A percentile compares a stretch with the other conserved stretches of the same genome.
Conservation (phyloP, 2,888 invertebrate genomes). For the Caenorhabditis panamensis region DNA sequence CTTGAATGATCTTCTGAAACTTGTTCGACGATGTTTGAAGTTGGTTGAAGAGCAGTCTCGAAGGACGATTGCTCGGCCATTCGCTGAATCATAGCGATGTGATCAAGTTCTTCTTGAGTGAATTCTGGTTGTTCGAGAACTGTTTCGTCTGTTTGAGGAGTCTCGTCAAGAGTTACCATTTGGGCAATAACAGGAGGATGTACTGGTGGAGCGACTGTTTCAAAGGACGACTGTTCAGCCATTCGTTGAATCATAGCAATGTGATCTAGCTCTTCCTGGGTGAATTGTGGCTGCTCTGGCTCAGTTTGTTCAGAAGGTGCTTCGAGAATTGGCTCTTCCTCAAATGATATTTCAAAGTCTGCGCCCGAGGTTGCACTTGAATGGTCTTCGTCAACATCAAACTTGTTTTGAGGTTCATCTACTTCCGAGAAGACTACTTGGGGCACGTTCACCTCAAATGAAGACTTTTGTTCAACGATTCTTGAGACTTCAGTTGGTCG, state of each 20-base stretch:
- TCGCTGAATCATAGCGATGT: slow-evolving; percentile 60
- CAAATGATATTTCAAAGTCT: slow-evolving; percentile 19
- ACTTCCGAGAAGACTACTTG: slow-evolving; percentile 17
- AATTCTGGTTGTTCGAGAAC: slow-evolving; percentile 21
- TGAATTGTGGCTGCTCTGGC: slow-evolving; percentile 37
- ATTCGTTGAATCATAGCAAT: slow-evolving; percentile 42
- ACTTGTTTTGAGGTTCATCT: background rate
- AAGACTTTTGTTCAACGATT: too few species aligned
- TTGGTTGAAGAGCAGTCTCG: background rate
- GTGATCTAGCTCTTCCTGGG: slow-evolving; percentile 63
- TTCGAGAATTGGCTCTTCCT: background rate
- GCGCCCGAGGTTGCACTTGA: slow-evolving; percentile 57
- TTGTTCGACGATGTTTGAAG: background rate
- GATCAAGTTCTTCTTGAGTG: slow-evolving; percentile 67
- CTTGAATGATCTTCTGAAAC: slow-evolving; percentile 43
- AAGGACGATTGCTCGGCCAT: slow-evolving; percentile 54
- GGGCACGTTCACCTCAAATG: too few species aligned
- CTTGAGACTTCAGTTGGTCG: background rate
- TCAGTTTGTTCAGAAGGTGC: too few species aligned
- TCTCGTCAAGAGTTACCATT: slow-evolving; percentile 10
- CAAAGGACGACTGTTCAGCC: slow-evolving; percentile 53
- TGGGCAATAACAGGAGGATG: slow-evolving; percentile 13
- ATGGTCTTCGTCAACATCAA: too few species aligned
- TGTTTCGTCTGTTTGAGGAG: background rate
- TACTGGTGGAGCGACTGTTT: background rate